These are phyloP conservation scores for Cepaea hortensis DNA, from an alignment of 2,888 invertebrate species.

Conservation along the genomic window DNA sequence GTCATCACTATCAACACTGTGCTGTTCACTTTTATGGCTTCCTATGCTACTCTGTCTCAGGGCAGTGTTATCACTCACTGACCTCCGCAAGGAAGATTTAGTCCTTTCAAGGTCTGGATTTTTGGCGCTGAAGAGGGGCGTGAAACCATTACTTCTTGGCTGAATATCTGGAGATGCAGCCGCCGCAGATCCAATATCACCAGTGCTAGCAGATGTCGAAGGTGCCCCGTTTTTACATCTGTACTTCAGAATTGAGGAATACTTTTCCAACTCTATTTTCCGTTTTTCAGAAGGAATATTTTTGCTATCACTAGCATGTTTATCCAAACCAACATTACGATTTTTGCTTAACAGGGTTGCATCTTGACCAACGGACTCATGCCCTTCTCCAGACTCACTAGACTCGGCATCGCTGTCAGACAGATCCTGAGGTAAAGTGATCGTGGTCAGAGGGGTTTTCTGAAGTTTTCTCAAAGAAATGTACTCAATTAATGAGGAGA, in stretches of 20 bases:
- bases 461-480: constrained; percentile 62
- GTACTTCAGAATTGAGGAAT: constrained; percentile 57
- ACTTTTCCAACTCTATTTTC: constrained; percentile 52
- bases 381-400: constrained; percentile 30
- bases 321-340: constrained; percentile 16
- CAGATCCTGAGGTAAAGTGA: constrained; percentile 53
- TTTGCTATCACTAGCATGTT: constrained; percentile 20
- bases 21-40: constrained; percentile 10
- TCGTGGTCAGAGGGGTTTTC: constrained; percentile 60
- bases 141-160: constrained; percentile 20
- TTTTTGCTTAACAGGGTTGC: constrained; percentile 16
- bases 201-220: neutral
- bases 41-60: constrained; percentile 22
- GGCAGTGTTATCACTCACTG: constrained; percentile 51
- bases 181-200: neutral
- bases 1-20: constrained; percentile 6
- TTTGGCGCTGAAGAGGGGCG: constrained; percentile 25
- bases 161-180: neutral
- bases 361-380: constrained; percentile 42
- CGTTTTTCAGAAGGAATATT: constrained; percentile 13
- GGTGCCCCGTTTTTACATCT: constrained; percentile 9
- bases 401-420: constrained; percentile 43
- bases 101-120: neutral
- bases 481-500: constrained; percentile 63
- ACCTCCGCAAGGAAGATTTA: constrained; percentile 39